Evolutionary conservation across 2,888 invertebrate genomes (phyloP), one percentile per base, ranked within the genome.

Genomic region (Hermodice carunculata): DNA sequence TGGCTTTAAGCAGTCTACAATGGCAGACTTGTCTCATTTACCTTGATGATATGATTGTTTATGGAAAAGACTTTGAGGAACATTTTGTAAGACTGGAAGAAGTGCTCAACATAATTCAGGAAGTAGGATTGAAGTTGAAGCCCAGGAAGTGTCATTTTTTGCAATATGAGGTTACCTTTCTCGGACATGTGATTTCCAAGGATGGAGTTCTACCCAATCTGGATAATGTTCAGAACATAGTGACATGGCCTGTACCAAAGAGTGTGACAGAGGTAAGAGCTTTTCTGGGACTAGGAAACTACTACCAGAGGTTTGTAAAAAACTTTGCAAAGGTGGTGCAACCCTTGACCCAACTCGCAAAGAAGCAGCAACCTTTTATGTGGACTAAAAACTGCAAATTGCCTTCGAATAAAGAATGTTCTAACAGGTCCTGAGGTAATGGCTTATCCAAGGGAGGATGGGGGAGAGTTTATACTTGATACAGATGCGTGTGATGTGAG

Each of bases 261-360:
- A 66, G 56, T 53, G 44, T 65, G 1, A 66, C 60, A n/a, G 60
- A 70, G 48, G 56, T 75, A 1, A 46, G 59, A 24, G 29, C 66
- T 2, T 70, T 76, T 29, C 51, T 77, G 3, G 76, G 76, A 0
- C 56, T 70, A 3, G 34, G 37, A 26, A 66, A 66, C 19, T 77
- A 70, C 49, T 77, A 74, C 26, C 60, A 70, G 2, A 62, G 65
- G 32, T 76, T 71, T 34, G 61, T 76, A 8, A 34, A 49, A 14
- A 43, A 64, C 11, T 69, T 72, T 56, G 32, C 73, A 6, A 34
- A 40, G 2, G 42, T 66, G 8, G 70, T 70, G 0, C n/a, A 42
- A 14, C 71, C 71, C 0, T 37, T 76, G 24, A 49, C 56, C 28
- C 40, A 73, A 29, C 60, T 69, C 14, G 73, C 83, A n/a, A 96